Evolutionary conservation across 2,888 invertebrate species (phyloP).

Genomic region (Dasysyrphus albostriatus): DNA sequence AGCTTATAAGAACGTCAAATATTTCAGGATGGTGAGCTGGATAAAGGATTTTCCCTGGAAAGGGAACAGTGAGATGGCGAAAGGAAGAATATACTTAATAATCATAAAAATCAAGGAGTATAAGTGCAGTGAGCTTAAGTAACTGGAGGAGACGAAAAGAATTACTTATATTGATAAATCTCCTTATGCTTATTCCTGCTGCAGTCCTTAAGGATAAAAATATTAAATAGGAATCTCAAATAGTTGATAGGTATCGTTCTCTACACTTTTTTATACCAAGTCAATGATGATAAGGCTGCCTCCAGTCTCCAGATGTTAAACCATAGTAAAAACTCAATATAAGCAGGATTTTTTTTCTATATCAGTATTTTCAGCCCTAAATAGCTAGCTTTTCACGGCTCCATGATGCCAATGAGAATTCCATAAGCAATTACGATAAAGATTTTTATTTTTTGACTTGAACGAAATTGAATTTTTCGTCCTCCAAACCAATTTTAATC

Average conservation of each 20-base stretch:
- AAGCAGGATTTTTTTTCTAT: slow-evolving; percentile 19
- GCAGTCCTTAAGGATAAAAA: slow-evolving; percentile 36
- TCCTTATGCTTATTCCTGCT: slow-evolving; percentile 7
- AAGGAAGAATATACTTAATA: slow-evolving; percentile 57
- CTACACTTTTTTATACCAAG: background rate
- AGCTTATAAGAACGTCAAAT: slow-evolving; percentile 40
- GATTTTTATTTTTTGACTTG: slow-evolving; percentile 56
- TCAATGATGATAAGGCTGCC: slow-evolving; percentile 29
- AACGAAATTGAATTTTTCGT: slow-evolving; percentile 62
- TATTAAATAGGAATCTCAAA: slow-evolving; percentile 35
- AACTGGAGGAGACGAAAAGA: slow-evolving; percentile 17
- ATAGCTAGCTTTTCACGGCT: background rate
- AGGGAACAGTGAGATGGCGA: background rate
- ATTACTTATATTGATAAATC: slow-evolving; percentile 23
- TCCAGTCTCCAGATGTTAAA: slow-evolving; percentile 28
- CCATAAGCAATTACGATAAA: slow-evolving; percentile 74
- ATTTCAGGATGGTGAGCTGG: slow-evolving; percentile 4
- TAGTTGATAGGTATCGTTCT: slow-evolving; percentile 2
- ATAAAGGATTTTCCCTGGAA: background rate
- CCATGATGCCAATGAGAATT: slow-evolving; percentile 45
- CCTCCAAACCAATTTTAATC: slow-evolving; percentile 60
- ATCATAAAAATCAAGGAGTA: slow-evolving; percentile 59
- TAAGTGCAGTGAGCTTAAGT: slow-evolving; percentile 17
- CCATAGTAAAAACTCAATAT: slow-evolving; percentile 18
- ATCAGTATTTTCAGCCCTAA: slow-evolving; percentile 26